These are phyloP conservation scores for Aphaenogaster ashmeadi DNA, from an alignment of 1,140 invertebrate genomes.

Conservation along the genomic window DNA sequence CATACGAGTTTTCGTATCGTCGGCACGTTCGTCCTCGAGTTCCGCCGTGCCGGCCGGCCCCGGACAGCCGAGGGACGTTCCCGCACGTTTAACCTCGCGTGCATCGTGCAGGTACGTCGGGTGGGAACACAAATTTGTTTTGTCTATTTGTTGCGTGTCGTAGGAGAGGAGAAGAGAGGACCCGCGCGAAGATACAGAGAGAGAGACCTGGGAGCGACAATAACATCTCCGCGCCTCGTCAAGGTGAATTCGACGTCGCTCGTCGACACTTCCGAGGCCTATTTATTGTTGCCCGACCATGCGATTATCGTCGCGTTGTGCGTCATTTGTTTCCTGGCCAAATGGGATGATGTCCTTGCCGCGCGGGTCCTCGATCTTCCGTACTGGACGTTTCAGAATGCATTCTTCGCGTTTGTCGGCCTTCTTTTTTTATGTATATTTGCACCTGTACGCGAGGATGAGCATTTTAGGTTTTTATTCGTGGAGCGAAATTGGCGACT, in stretches of 20 bases:
- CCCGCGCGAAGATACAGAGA: too few relatives aligned
- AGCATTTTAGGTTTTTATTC: neutral
- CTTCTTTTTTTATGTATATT: neutral
- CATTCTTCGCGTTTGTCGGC: neutral
- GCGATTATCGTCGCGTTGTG: conserved; percentile 9
- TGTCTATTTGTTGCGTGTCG: neutral
- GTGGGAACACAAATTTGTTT: too few relatives aligned
- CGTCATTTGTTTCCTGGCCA: neutral
- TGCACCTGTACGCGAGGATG: neutral
- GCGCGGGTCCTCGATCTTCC: neutral
- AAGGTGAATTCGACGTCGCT: conserved; percentile 3
- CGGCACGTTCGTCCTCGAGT: too few relatives aligned
- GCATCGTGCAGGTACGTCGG: neutral
- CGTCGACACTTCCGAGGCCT: neutral
- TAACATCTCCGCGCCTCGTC: neutral
- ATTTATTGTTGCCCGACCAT: neutral
- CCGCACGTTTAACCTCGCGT: neutral
- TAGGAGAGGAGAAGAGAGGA: neutral
- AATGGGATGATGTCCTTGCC: neutral
- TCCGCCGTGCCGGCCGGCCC: too few relatives aligned
- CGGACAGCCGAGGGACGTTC: neutral
- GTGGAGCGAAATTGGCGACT: neutral
- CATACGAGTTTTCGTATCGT: neutral
- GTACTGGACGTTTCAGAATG: neutral
- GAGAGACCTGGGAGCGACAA: neutral